These are phyloP conservation scores for Morelia viridis DNA, from an alignment of 2,797 vertebrate genomes.

Conservation along the genomic window DNA sequence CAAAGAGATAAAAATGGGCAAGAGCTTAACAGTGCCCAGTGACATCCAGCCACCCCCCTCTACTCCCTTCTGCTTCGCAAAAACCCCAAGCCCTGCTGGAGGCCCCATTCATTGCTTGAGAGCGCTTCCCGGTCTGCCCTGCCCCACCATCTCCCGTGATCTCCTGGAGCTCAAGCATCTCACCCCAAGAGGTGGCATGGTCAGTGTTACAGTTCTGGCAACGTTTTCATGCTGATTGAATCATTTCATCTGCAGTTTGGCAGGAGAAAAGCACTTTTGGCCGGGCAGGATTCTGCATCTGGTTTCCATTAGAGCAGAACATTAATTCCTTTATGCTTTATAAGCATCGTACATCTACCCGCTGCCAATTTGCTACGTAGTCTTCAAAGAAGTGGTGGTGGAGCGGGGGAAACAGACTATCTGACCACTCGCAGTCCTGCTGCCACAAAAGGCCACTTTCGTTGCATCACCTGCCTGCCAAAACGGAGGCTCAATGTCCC, in stretches of 20 bases:
- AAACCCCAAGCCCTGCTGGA: background rate
- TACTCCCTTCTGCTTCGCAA: background rate
- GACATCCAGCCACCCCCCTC: background rate
- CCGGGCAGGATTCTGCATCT: conserved; percentile 63
- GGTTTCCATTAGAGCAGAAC: conserved; percentile 62
- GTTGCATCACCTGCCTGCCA: conserved; percentile 32
- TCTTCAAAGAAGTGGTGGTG: conserved; percentile 43
- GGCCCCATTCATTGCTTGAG: background rate
- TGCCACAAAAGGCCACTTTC: conserved; percentile 46
- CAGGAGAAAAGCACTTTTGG: conserved; percentile 45
- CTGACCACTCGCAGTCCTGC: conserved; percentile 24
- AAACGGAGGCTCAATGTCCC: rapidly evolving
- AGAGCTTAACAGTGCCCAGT: background rate
- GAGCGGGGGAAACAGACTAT: conserved; percentile 27
- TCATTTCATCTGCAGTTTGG: conserved; percentile 48
- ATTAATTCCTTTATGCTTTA: conserved; percentile 65
- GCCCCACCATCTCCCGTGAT: background rate
- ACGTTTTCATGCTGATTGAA: conserved; percentile 44
- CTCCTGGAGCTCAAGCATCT: background rate
- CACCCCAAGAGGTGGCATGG: rapidly evolving
- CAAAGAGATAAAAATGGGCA: background rate
- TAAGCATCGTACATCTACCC: conserved; percentile 46
- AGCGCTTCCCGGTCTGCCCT: background rate
- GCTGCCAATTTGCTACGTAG: conserved; percentile 15
- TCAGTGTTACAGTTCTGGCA: background rate